Evolutionary conservation across 92 coral and sea anemone species (phyloP).

Genomic region (Porites rus): DNA sequence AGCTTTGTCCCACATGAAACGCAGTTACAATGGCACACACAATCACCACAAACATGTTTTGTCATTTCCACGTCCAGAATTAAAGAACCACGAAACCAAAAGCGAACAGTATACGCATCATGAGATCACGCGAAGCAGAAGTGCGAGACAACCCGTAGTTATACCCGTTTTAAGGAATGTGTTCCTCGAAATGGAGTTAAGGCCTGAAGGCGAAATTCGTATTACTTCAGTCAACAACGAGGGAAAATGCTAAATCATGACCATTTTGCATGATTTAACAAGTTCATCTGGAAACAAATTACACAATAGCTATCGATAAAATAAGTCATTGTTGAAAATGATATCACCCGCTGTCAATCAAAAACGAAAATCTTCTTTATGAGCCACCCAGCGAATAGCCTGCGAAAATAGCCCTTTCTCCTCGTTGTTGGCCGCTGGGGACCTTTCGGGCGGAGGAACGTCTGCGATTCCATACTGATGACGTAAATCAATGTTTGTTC

Average conservation of each 20-base stretch:
- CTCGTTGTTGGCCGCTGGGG: too few species aligned
- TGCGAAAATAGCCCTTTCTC: too few species aligned
- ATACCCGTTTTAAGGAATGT: too few species aligned
- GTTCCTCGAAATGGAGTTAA: background rate
- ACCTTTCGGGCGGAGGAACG: too few species aligned
- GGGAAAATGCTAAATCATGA: background rate
- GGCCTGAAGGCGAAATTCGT: background rate
- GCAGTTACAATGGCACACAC: conserved; percentile 15
- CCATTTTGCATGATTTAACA: background rate
- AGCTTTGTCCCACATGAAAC: background rate
- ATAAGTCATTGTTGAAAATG: background rate
- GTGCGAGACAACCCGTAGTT: too few species aligned
- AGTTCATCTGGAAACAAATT: background rate
- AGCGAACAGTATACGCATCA: background rate
- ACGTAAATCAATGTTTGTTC: too few species aligned
- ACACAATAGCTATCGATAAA: background rate
- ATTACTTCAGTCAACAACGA: background rate
- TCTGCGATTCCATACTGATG: too few species aligned
- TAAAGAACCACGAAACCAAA: background rate
- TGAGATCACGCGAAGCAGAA: background rate
- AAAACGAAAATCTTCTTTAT: background rate
- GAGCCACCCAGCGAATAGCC: too few species aligned
- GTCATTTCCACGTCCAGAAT: background rate
- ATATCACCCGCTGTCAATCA: background rate
- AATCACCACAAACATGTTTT: background rate